Percentiles rank a stretch among this genome's conserved stretches.
These are phyloP conservation scores for Hyalella azteca DNA, from an alignment of 2,888 invertebrate genomes.

Conservation along the genomic window DNA sequence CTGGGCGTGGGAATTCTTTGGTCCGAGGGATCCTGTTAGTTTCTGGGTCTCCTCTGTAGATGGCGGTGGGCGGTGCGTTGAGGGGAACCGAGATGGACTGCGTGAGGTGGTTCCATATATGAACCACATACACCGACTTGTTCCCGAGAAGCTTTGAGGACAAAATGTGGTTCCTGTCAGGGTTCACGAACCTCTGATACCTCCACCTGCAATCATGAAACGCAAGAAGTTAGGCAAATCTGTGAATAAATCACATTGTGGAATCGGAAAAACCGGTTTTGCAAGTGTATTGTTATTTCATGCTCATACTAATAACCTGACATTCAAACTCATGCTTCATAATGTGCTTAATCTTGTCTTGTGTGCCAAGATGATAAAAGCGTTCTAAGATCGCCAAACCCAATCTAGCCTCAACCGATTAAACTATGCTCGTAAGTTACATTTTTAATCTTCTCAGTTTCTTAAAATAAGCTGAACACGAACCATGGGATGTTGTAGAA, in stretches of 20 bases:
- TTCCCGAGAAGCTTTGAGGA: conserved; percentile 30
- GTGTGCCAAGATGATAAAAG: too few species aligned
- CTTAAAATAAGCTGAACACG: neutral
- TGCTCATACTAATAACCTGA: too few species aligned
- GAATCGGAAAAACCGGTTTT: too few species aligned
- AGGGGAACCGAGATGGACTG: conserved; percentile 7
- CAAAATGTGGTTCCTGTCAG: conserved; percentile 13
- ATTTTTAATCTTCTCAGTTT: too few species aligned
- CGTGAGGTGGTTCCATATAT: conserved; percentile 47
- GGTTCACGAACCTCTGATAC: conserved; percentile 38
- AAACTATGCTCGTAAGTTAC: too few species aligned
- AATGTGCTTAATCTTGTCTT: too few species aligned
- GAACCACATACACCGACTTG: conserved; percentile 40
- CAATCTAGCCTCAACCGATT: too few species aligned
- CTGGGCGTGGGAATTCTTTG: neutral
- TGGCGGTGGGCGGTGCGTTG: neutral
- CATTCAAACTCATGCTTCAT: too few species aligned
- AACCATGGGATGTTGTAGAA: conserved; percentile 36
- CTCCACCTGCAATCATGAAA: conserved; percentile 48
- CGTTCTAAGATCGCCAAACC: too few species aligned
- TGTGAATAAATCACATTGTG: too few species aligned
- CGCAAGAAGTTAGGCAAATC: too few species aligned
- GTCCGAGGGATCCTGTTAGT: neutral
- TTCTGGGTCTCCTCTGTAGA: conserved; percentile 3
- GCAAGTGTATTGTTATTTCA: too few species aligned